A percentile compares a stretch with the other conserved stretches of the same genome.
Evolutionary conservation across 2,113 vertebrate species (phyloP).

Genomic region (Boulengeromyrus knoepffleri): DNA sequence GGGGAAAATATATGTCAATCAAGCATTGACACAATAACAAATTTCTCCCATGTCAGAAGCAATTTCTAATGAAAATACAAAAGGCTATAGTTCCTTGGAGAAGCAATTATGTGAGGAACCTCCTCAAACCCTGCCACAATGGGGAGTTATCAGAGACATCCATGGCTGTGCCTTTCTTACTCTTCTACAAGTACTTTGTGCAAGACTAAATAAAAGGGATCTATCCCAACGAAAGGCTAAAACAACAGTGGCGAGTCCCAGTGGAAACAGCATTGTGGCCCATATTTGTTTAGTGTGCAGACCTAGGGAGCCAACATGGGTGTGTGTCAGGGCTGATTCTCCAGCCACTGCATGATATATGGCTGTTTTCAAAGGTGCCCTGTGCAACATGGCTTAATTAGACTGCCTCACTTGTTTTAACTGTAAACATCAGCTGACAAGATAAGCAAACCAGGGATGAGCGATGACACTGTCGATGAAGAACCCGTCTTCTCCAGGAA

Average conservation of each 20-base stretch:
- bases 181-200: slow-evolving; percentile 9
- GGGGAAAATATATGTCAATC: neutral
- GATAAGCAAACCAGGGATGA: slow-evolving; percentile 35
- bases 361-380: slow-evolving; percentile 46
- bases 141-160: neutral
- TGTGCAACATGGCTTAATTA: slow-evolving; percentile 39
- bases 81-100: neutral
- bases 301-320: slow-evolving; percentile 23
- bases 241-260: slow-evolving; percentile 23
- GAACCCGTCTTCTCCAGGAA: slow-evolving; percentile 14
- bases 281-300: slow-evolving; percentile 36
- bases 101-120: neutral
- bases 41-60: neutral
- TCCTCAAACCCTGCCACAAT: neutral
- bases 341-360: slow-evolving; percentile 43
- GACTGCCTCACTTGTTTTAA: slow-evolving; percentile 41
- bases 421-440: slow-evolving; percentile 46
- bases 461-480: slow-evolving; percentile 25
- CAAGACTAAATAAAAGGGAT: slow-evolving; percentile 5
- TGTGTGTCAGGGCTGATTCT: slow-evolving; percentile 11
- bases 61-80: neutral
- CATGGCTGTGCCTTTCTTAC: neutral
- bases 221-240: slow-evolving; percentile 20
- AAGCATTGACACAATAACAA: neutral
- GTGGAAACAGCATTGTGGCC: slow-evolving; percentile 27